These are phyloP conservation scores for Ricordea florida DNA, from an alignment of 92 coral and sea anemone species.

Conservation along the genomic window DNA sequence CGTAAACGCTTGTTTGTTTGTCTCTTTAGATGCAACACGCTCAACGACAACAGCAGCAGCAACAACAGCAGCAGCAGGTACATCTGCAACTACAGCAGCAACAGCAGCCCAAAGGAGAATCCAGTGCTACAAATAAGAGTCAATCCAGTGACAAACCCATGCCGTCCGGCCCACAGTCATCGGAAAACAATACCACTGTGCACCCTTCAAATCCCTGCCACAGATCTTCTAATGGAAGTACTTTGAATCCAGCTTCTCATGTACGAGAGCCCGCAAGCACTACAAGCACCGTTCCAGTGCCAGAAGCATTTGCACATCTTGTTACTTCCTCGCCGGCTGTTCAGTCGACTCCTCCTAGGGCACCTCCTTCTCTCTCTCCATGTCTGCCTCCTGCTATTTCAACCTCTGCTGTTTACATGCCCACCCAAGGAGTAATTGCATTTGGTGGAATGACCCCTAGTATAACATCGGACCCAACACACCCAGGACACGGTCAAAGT, in stretches of 20 bases:
- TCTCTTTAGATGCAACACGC: conserved; percentile 63
- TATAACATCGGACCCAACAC: conserved; percentile 1
- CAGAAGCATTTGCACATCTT: background rate
- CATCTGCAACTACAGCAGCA: background rate
- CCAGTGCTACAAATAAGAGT: background rate
- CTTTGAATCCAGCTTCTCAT: background rate
- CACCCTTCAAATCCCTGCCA: background rate
- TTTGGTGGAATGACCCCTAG: conserved; percentile 26
- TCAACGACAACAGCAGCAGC: conserved; percentile 25
- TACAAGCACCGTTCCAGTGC: background rate
- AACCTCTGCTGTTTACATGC: conserved; percentile 33
- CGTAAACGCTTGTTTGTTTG: too few relatives aligned
- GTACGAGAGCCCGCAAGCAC: too few relatives aligned
- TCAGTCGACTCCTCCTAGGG: background rate
- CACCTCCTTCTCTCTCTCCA: conserved; percentile 18
- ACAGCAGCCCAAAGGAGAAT: background rate
- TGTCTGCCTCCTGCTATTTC: conserved; percentile 7
- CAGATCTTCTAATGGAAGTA: background rate
- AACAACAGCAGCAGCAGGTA: conserved; percentile 1
- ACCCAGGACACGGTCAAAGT: background rate
- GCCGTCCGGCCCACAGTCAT: background rate
- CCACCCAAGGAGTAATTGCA: conserved; percentile 41
- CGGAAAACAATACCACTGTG: background rate
- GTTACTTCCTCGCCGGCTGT: background rate
- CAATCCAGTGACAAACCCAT: conserved; percentile 1